Evolutionary conservation across 2,113 vertebrate genomes (phyloP), one percentile per base, ranked within the genome.

Genomic region (Thymallus thymallus): DNA sequence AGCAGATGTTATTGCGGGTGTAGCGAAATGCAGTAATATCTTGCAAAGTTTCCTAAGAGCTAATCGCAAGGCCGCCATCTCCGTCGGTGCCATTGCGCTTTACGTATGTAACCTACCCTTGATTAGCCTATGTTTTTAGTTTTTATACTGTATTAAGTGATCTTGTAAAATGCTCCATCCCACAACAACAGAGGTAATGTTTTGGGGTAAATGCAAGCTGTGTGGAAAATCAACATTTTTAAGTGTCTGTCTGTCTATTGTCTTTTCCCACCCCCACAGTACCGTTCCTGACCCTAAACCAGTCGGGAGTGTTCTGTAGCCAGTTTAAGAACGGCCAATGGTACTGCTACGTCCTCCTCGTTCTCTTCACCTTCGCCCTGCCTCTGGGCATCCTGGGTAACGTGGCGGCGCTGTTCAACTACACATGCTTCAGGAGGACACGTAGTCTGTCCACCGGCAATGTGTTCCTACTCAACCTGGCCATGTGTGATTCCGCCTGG

Each of bases 401-500:
- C 56, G 29, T 87, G 9, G 89, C 79, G 14, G 93, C 92, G 45
- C 75, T 94, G 0, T 60, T 84, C 69, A 87, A 91, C 84, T 94
- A 92, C 80, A 73, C 72, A 60, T 91, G 85, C 73, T 89, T 69
- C 78, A 76, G 60, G 66, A 93, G 88, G 69, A 87, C 83, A 61
- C 86, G 81, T 77, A 94, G 48, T 51, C 48, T 51, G 13, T 51
- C 83, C 48, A 84, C 89, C 58, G 93, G 87, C 83, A 88, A 85
- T 0, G 24, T 94, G 71, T 93, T 94, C 84, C 86, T 94, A 68
- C 84, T 95, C 55, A 94, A 94, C 85, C 76, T 94, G 86, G 90
- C 91, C 14, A 74, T 96, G 56, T 94, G 93, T 23, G 93, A 95
- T 88, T 89, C 91, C 0, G 87, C 89, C 51, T 95, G 94, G 94